These are phyloP conservation scores for Cheilosia soror DNA, from an alignment of 2,888 invertebrate genomes.

Conservation along the genomic window DNA sequence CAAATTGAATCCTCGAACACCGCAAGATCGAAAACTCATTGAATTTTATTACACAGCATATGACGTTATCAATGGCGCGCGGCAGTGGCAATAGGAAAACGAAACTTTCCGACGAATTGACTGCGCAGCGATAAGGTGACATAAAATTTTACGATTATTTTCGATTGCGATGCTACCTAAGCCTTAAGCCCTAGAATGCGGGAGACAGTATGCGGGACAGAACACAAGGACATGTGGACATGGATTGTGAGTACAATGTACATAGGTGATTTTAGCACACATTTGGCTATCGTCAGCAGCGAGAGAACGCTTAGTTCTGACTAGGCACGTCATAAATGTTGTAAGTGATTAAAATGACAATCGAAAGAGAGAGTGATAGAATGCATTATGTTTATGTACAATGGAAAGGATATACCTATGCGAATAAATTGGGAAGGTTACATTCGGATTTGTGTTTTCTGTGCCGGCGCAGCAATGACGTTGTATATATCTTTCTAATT, in stretches of 20 bases:
- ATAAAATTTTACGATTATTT: slow-evolving; percentile 75
- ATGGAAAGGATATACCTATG: too few species aligned
- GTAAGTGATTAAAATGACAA: slow-evolving; percentile 74
- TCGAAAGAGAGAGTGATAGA: slow-evolving; percentile 39
- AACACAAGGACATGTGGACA: not conserved
- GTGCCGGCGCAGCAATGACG: slow-evolving; percentile 32
- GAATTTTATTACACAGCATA: slow-evolving; percentile 67
- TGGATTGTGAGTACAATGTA: slow-evolving; percentile 7
- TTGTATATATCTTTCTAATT: slow-evolving; percentile 68
- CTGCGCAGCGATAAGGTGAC: slow-evolving; percentile 71
- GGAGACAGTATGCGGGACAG: not conserved
- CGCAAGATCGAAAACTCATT: slow-evolving; percentile 72
- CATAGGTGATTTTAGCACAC: slow-evolving; percentile 60
- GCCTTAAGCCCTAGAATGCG: slow-evolving; percentile 28
- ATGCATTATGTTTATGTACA: too few species aligned
- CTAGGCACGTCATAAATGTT: slow-evolving; percentile 70
- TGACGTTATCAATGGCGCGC: slow-evolving; percentile 57
- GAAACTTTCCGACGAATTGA: slow-evolving; percentile 67
- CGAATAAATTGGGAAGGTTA: slow-evolving; percentile 57
- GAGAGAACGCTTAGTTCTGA: slow-evolving; percentile 43
- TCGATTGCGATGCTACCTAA: slow-evolving; percentile 64
- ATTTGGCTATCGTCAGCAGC: slow-evolving; percentile 19
- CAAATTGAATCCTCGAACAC: slow-evolving; percentile 74
- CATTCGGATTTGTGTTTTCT: slow-evolving; percentile 29
- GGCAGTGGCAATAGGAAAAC: slow-evolving; percentile 32